Evolutionary conservation across 2,797 vertebrate genomes (phyloP), one percentile per base, ranked within the genome.

Genomic region (Artibeus jamaicensis): DNA sequence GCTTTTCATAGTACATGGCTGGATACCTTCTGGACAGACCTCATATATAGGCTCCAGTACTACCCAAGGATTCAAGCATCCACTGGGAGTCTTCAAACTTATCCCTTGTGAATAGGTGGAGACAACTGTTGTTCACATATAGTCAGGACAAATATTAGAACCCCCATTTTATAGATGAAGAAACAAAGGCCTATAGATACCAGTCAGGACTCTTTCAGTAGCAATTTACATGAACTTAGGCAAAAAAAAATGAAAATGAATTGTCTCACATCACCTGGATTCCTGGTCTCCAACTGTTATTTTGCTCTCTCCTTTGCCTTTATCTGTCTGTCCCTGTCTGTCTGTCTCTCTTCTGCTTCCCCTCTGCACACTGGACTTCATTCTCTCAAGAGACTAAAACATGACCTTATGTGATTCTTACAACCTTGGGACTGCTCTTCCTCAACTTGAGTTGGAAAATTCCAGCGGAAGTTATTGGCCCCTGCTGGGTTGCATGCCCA

Each of bases 161-260:
- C 9, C 24, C 32, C 22, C 62, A 22, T 34, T 44, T 86, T 93
- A 50, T 0, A 81, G 89, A 79, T 42, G 34, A 77, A 44, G 55
- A 93, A 87, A 95, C 46, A 18, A 53, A 96, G 84, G 3, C 18
- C 59, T 84, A 3, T 37, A 91, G 19, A 62, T 67, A 57, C 42
- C 10, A 50, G 32, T 46, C 16, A 73, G n/a, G 39, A 86, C 9
- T 73, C 48, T 50, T 57, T 62, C 29, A 77, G 32, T 26, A 92
- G 57, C 59, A 91, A 68, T 37, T 29, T 73, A 55, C 82, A 94
- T 89, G 37, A 82, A 67, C 39, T 57, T 46, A 74, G 70, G 37
- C 50, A 73, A 91, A 93, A 89, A n/a, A n/a, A 93, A 93, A 48
- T 19, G 26, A 29, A 78, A 93, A 73, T 53, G 50, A n/a, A 42